Base-by-base conservation (phyloP, 2,888 invertebrate species). In the Sussaba pulchella region DNA sequence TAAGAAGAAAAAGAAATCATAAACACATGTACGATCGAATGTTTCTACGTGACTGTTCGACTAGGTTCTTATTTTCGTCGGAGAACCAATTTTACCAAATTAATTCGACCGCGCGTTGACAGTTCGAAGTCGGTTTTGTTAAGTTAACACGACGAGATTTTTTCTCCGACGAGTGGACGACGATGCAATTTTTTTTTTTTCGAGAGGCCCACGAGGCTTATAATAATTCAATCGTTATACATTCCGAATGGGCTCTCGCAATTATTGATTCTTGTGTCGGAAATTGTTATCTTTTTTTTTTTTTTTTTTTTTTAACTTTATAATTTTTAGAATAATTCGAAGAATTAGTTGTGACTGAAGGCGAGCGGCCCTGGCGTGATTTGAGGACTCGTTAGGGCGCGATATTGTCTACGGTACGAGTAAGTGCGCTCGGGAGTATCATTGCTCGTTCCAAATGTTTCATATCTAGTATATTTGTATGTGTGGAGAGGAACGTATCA, bases 401-500 rank as follows among this genome's bases (percentile, higher is more conserved):
- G 73, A 31, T 54, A 31, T 19, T 31, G 31, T 31, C 4, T 31
- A 31, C 6, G 31, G 31, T 31, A 6, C 8, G 59, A 39, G 66
- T 39, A 63, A 17, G 31, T 72, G 39, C 41, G 31, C 24, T 52
- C 17, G 63, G 26, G 24, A 50, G 52, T 63, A 63, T 63, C 41
- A 43, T 52, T 41, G 64, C 75, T 78, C 73, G 81, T 73, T 78
- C 77, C 77, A 74, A 78, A 69, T 77, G 81, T 77, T 77, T 73
- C 81, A 77, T 78, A 81, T 81, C 81, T 78, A 77, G 81, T 81
- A 73, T 78, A 77, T 74, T 81, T 81, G 81, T 81, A 78, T 73
- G n/a, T n/a, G n/a, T n/a, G n/a, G n/a, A n/a, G n/a, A n/a, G n/a
- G n/a, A n/a, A n/a, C n/a, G n/a, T n/a, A n/a, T n/a, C n/a, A n/a